Base-by-base conservation (phyloP, 2,888 invertebrate species). In the Acrobasis consociella region DNA sequence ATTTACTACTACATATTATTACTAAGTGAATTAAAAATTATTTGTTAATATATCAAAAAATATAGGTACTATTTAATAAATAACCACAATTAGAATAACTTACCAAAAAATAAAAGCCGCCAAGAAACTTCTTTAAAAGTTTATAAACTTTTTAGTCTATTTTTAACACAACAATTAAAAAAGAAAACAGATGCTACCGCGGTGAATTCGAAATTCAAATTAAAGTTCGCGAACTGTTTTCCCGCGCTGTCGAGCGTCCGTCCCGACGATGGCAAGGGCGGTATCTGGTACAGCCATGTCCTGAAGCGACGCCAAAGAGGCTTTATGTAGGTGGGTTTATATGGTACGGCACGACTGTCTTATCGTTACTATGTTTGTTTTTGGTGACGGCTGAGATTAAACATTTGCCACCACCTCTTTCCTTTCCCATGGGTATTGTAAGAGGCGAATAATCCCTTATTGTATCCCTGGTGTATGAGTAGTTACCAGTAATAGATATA, bases 221-320 rank as follows among this genome's bases (percentile, higher is more conserved):
- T 71, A 61, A 75, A 68, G 64, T 74, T 72, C 65, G 69, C 71
- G 72, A 63, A 65, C 61, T 63, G 66, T 67, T 68, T 72, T 67
- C 68, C 63, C 65, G 64, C 67, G 71, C 68, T 64, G 66, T 67
- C 63, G 65, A 67, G 56, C 81, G 83, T 76, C 80, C 78, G 78
- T 64, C 72, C 77, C 67, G 69, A 69, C 62, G 68, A 72, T 70
- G 75, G 75, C 77, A 67, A 76, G 73, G 80, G 82, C 81, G 83
- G 83, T 78, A 75, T 85, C 84, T 87, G 80, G 76, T 70, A 70
- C 74, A 78, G 79, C 78, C 80, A 78, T 79, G 76, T 77, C 77
- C 78, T 74, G 72, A 70, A 69, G 69, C 72, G 70, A 69, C 63
- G 64, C 60, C 49, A 77, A 77, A 77, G 74, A 80, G 74, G 73